Base-by-base conservation (phyloP, 1,140 invertebrate species). In the Cyrtorhinus lividipennis region DNA sequence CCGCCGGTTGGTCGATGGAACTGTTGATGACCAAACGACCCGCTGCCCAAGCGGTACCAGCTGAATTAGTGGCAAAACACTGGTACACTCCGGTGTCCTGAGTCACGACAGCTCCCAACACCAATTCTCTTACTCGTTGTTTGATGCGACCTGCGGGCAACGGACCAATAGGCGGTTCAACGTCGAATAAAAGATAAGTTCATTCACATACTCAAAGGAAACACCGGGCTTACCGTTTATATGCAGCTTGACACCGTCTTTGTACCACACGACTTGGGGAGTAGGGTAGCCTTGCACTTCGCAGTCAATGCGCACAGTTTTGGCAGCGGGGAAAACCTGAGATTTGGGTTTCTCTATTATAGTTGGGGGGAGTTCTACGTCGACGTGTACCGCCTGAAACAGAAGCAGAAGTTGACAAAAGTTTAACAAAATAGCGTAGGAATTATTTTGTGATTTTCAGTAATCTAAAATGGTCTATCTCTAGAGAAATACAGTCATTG, bases 21-120 rank as follows among this genome's bases (percentile, higher is more conserved):
- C 73, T 75, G 64, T 79, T 81, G 13, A 80, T 78, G 70, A 77
- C 72, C 58, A 80, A 71, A 71, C 78, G 72, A 67, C 76, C 77
- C 69, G 79, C 78, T 5, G 79, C 78, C 77, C 83, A 85, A 64
- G 76, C 75, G 69, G 77, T 79, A 38, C 85, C 85, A 12, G 78
- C 79, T 5, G 72, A 71, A 72, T 86, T 88, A n/a, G 78, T 73
- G 2, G 83, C 85, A 18, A 87, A 73, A 72, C 87, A 90, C 71
- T 90, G 86, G 72, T 90, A 90, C 60, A 87, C 74, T 25, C 85
- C 87, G 67, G 82, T 79, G 71, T 87, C 85, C 12, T 78, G 73
- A 18, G 77, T 76, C 26, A 87, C 78, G 23, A 84, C 80, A 57
- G 82, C 83, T 2, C 81, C 77, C 62, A 88, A 80, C 18, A 81